Base-by-base conservation (phyloP, 53 echinoderm and acorn worm species). In the Paracentrotus lividus region DNA sequence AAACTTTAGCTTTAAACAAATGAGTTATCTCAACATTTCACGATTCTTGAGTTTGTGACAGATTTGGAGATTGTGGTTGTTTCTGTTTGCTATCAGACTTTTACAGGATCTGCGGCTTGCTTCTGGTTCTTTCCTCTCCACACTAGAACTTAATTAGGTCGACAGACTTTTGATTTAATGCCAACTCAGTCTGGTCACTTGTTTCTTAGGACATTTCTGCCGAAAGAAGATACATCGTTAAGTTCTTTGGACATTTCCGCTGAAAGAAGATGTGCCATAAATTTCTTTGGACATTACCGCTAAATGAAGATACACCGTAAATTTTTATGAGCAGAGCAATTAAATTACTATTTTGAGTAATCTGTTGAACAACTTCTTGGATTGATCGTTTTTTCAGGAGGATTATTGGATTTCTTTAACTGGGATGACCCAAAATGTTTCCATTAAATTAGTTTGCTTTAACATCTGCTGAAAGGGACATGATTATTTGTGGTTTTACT, bases 151-250 rank as follows among this genome's bases (percentile, higher is more conserved):
- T 81, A 47, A 81, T 81, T 81, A 81, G 81, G 8, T 24, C 5
- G 49, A 81, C 81, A 81, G 81, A 81, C n/a, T 24, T 81, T 81
- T 81, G 81, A 47, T 81, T 10, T 45, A n/a, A 16, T 81, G 81
- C 81, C 81, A 81, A 26, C 27, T 44, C 47, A 26, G 47, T 81
- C 81, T 81, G 44, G 20, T 47, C 81, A 81, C 24, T 81, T 81
- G 81, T 27, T 81, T 81, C 81, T 81, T 27, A 2, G 47, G 81
- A 81, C 42, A 16, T 42, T 42, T 4, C 26, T 26, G 47, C 24
- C 47, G 47, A 81, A 81, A 45, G 81, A 81, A 81, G 81, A 81
- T 45, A 47, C 49, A 81, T 26, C 6, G 16, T 81, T 12, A 45
- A 81, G 9, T 47, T 81, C 81, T 81, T 27, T 0, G 47, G 81